These are phyloP conservation scores for Chamaea fasciata DNA, from an alignment of 2,113 vertebrate genomes.

Conservation along the genomic window DNA sequence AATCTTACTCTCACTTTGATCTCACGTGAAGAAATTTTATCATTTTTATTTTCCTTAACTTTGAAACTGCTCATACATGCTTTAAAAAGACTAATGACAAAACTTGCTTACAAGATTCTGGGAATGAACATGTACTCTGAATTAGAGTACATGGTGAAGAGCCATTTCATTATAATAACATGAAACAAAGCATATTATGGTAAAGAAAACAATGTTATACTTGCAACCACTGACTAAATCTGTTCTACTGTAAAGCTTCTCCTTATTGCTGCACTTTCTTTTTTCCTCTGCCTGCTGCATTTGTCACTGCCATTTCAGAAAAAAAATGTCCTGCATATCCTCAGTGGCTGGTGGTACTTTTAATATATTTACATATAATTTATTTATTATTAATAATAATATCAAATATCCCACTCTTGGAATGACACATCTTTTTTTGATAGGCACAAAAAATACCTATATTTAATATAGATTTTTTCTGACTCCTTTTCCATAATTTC, in stretches of 20 bases:
- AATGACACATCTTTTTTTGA: neutral
- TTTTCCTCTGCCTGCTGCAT: neutral
- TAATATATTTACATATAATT: neutral
- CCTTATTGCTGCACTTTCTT: neutral
- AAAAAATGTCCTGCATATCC: neutral
- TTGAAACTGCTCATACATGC: neutral
- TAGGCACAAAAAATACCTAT: neutral
- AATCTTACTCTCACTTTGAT: neutral
- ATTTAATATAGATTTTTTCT: neutral
- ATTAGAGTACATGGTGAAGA: neutral
- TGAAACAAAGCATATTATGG: neutral
- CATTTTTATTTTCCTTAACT: slow-evolving; percentile 1
- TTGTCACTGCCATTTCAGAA: neutral
- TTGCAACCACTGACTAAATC: neutral
- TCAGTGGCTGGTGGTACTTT: neutral
- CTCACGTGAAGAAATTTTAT: neutral
- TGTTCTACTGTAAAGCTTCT: neutral
- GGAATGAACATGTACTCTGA: neutral
- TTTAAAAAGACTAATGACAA: neutral
- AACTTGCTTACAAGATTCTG: neutral
- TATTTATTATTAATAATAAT: neutral
- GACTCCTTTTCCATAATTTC: neutral
- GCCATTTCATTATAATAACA: neutral
- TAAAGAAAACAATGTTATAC: neutral
- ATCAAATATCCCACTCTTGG: neutral